These are phyloP conservation scores for Clarias platycephalus DNA, from an alignment of 2,797 vertebrate genomes.

Conservation along the genomic window DNA sequence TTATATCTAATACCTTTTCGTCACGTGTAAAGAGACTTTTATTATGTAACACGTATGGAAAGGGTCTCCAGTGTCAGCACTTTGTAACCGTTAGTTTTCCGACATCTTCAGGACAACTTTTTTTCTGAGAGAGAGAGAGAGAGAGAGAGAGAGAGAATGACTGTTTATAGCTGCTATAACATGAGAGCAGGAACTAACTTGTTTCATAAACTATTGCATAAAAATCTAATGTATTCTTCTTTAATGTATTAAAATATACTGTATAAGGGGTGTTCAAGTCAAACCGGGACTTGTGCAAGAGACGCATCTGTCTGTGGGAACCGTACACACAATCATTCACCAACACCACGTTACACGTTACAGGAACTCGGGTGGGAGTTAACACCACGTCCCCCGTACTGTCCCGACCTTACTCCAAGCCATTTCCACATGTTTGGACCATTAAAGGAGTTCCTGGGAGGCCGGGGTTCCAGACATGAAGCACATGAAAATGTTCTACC, in stretches of 20 bases:
- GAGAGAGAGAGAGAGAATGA: background rate
- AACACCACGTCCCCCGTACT: too few species aligned
- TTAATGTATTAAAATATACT: background rate
- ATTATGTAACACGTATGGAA: background rate
- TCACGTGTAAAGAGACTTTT: background rate
- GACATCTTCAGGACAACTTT: background rate
- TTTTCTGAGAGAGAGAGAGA: background rate
- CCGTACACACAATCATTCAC: too few species aligned
- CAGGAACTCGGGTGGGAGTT: too few species aligned
- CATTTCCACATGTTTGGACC: too few species aligned
- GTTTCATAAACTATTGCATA: background rate
- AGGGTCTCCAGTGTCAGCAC: background rate
- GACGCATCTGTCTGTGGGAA: too few species aligned
- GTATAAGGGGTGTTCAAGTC: too few species aligned
- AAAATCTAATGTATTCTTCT: background rate
- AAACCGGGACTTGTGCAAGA: too few species aligned
- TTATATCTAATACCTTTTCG: background rate
- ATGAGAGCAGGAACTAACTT: background rate
- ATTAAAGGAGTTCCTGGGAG: too few species aligned
- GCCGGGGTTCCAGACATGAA: too few species aligned
- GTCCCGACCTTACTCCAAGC: too few species aligned
- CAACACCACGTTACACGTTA: too few species aligned
- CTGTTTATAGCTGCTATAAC: background rate
- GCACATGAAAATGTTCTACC: too few species aligned
- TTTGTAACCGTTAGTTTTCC: background rate